These are phyloP conservation scores for Leptarthrus brevirostris DNA, from an alignment of 2,888 invertebrate species.

Conservation along the genomic window DNA sequence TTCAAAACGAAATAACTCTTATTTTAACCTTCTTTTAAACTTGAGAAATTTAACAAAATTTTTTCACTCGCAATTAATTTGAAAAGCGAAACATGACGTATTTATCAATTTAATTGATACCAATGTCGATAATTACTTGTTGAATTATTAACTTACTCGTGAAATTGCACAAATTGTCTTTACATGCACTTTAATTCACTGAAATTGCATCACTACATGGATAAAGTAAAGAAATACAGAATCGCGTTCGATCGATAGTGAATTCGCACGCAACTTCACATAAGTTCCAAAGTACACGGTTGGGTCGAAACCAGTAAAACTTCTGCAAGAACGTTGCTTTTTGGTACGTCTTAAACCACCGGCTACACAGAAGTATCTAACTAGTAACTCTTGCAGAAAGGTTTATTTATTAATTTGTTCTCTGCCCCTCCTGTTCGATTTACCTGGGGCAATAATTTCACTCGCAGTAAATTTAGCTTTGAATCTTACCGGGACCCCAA, in stretches of 20 bases:
- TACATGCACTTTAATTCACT: conserved; percentile 23
- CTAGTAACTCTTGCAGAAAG: neutral
- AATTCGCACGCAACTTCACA: neutral
- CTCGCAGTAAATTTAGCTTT: conserved; percentile 7
- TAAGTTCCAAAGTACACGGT: neutral
- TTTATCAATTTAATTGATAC: no score
- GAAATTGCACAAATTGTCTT: neutral
- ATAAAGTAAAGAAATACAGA: neutral
- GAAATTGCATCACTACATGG: conserved; percentile 8
- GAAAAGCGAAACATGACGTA: no score
- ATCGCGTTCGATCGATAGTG: neutral
- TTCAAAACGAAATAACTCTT: no score
- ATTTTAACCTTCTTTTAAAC: no score
- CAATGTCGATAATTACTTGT: neutral
- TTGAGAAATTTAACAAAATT: no score
- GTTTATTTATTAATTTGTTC: conserved; percentile 21
- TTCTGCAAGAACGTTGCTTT: neutral
- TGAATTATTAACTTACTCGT: conserved; percentile 8
- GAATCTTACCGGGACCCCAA: neutral
- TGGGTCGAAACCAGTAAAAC: neutral
- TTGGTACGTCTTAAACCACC: conserved; percentile 8
- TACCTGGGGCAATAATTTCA: conserved; percentile 20
- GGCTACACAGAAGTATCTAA: conserved; percentile 16
- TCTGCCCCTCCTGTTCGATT: neutral
- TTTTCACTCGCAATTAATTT: no score